phyloP scores from a whole-genome alignment of 64 coral and sea anemone species.

The Catalaphyllia jardinei region DNA sequence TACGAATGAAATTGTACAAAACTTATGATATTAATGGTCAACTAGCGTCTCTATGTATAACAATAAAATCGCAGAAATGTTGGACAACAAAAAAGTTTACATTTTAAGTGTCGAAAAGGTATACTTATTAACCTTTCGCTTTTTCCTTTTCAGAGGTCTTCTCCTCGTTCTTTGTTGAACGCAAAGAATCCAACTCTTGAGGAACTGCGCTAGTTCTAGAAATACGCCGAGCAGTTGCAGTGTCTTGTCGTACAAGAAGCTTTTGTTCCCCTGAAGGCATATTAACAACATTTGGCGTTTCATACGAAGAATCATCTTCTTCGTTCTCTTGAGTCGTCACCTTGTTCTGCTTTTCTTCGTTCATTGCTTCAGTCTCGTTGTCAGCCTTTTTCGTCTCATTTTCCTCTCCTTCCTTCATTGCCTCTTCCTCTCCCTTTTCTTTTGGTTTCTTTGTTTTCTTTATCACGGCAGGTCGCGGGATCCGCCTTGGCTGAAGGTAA shows the following conservation, averaged over 20 bases:
- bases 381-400: background rate
- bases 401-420: constrained; percentile 24
- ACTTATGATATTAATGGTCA: no score
- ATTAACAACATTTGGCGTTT: background rate
- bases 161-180: background rate
- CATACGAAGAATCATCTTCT: background rate
- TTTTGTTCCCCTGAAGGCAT: background rate
- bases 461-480: constrained; percentile 31
- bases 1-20: background rate
- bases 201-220: background rate
- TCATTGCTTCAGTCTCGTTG: background rate
- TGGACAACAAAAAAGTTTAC: no score
- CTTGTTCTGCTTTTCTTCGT: background rate
- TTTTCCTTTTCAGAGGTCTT: background rate
- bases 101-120: no score
- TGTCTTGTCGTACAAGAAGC: background rate
- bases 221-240: background rate
- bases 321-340: background rate
- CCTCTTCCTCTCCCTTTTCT: constrained; percentile 21
- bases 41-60: no score
- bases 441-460: constrained; percentile 70
- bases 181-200: background rate
- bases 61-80: no score
- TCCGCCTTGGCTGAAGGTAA: constrained; percentile 39
- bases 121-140: background rate